Conservation (phyloP, 2,797 vertebrate species). For the Chiloscyllium punctatum region DNA sequence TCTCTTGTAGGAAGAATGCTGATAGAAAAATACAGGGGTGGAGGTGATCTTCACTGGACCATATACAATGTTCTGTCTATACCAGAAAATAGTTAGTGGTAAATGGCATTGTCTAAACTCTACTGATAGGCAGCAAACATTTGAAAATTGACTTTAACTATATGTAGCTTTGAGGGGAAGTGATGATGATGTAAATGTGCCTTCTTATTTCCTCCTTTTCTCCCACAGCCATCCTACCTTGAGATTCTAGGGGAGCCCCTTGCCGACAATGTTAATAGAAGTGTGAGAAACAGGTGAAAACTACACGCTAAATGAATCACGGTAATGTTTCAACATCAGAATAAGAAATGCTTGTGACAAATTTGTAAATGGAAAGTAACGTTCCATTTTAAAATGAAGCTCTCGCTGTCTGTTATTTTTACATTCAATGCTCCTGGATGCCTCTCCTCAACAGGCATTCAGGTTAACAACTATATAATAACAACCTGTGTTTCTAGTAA, state of each 20-base stretch:
- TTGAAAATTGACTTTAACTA: not conserved
- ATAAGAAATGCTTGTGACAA: not conserved
- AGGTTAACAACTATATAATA: not conserved
- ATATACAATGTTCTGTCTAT: not conserved
- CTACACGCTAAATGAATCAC: not conserved
- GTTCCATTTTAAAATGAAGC: not conserved
- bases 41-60: not conserved
- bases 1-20: not conserved
- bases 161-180: not conserved
- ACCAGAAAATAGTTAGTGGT: not conserved
- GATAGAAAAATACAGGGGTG: not conserved
- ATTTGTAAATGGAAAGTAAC: not conserved
- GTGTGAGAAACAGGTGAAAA: not conserved
- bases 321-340: not conserved
- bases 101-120: not conserved
- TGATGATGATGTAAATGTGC: not conserved
- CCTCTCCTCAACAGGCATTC: not conserved
- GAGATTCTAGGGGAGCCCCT: not conserved
- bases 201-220: not conserved
- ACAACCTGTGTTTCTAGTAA: not conserved
- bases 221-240: not conserved
- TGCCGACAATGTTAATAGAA: not conserved
- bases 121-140: not conserved
- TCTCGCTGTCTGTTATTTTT: not conserved
- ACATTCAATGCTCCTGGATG: not conserved